phyloP scores from a whole-genome alignment of 2,888 invertebrate genomes.

The Acrocera orbiculus region DNA sequence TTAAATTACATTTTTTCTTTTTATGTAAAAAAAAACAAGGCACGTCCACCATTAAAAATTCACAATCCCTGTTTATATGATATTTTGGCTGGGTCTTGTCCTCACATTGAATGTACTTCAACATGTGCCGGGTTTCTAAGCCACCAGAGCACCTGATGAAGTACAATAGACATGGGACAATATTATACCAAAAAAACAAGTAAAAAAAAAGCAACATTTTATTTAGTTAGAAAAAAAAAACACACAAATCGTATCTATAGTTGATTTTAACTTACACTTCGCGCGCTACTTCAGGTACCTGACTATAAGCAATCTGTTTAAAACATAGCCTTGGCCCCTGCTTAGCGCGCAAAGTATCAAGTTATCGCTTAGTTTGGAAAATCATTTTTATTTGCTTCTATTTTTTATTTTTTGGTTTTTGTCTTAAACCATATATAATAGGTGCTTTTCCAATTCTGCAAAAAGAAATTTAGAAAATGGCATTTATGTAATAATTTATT shows the following conservation, averaged over 20 bases:
- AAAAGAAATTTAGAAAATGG: too few relatives aligned
- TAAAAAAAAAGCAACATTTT: neutral
- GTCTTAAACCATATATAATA: too few relatives aligned
- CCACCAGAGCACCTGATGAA: conserved; percentile 99
- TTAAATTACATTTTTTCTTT: too few relatives aligned
- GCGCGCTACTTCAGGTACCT: conserved; percentile 99
- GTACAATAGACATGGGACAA: conserved; percentile 95
- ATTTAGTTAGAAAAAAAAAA: neutral
- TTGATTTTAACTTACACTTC: conserved; percentile 40
- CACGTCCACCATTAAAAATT: too few relatives aligned
- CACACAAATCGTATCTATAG: conserved; percentile 3
- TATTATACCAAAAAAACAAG: conserved; percentile 15
- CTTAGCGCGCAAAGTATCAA: conserved; percentile 66
- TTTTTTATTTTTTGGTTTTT: too few relatives aligned
- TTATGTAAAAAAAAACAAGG: too few relatives aligned
- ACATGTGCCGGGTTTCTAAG: conserved; percentile 86
- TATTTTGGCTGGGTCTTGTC: conserved; percentile 32
- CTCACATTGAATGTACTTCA: conserved; percentile 96
- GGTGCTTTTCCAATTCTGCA: too few relatives aligned
- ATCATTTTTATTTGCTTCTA: too few relatives aligned
- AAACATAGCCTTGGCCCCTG: conserved; percentile 65
- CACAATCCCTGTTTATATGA: too few relatives aligned
- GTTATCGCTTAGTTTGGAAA: too few relatives aligned
- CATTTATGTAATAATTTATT: too few relatives aligned
- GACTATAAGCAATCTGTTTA: conserved; percentile 44